Percentiles rank a stretch among this genome's conserved stretches.
Conservation (phyloP, 2,113 vertebrate genomes). For the Lepisosteus oculatus region DNA sequence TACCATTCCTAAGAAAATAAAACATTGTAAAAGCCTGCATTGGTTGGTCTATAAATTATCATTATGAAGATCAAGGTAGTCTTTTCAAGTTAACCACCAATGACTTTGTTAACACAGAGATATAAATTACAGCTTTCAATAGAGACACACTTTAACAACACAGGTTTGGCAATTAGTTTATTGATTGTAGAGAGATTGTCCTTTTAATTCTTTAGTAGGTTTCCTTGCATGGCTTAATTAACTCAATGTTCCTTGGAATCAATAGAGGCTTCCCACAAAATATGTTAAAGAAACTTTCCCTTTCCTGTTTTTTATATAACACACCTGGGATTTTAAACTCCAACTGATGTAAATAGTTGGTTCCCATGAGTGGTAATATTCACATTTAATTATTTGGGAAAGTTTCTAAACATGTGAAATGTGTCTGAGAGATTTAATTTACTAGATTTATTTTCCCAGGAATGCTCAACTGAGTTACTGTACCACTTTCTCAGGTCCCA, state of each 20-base stretch:
- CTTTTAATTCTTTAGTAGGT: constrained; percentile 78
- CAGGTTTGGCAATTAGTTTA: constrained; percentile 83
- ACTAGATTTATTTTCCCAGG: no score
- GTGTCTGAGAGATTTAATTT: no score
- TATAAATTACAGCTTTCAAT: constrained; percentile 70
- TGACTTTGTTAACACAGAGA: constrained; percentile 67
- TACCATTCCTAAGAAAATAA: no score
- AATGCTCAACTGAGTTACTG: no score
- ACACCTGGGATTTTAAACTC: no score
- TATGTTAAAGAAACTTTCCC: background rate
- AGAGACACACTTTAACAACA: constrained; percentile 59
- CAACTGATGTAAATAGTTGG: no score
- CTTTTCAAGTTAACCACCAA: constrained; percentile 64
- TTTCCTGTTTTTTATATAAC: no score
- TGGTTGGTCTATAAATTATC: constrained; percentile 77
- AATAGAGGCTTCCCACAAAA: constrained; percentile 46
- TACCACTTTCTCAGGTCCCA: no score
- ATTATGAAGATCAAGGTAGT: constrained; percentile 67
- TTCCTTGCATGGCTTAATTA: constrained; percentile 76
- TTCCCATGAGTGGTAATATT: no score
- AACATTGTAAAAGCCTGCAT: constrained; percentile 45
- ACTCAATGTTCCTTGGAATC: constrained; percentile 72
- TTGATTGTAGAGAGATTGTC: constrained; percentile 79
- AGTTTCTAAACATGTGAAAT: no score
- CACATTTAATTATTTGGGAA: no score